A percentile compares a stretch with the other conserved stretches of the same genome.
phyloP scores from a whole-genome alignment of 2,797 vertebrate species.

The Danio albolineatus region DNA sequence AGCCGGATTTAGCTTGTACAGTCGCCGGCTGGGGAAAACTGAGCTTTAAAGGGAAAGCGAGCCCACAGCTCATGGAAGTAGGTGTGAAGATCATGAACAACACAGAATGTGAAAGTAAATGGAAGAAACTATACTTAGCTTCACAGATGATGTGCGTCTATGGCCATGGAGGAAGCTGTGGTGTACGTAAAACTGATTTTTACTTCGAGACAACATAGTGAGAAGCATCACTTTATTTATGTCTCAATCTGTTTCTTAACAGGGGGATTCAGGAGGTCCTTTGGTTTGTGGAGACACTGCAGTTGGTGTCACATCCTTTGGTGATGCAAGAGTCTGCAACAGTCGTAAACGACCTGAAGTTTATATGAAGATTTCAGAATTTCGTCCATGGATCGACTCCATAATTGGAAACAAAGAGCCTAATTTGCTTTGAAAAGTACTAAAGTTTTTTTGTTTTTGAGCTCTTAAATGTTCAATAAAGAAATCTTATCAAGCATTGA shows the following conservation, averaged over 20 bases:
- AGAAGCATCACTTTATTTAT: no score
- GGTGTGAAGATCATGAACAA: conserved; percentile 32
- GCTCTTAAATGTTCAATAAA: no score
- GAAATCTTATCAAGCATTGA: no score
- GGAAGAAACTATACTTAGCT: not conserved
- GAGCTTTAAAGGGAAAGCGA: not conserved
- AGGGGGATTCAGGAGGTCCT: conserved; percentile 58
- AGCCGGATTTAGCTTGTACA: conserved; percentile 10
- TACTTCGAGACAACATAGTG: not conserved
- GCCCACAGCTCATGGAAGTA: conserved; percentile 37
- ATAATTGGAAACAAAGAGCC: not conserved
- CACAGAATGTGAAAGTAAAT: not conserved
- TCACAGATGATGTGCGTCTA: not conserved
- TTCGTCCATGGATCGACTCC: not conserved
- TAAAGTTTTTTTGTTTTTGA: no score
- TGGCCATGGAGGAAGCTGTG: not conserved
- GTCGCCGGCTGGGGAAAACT: conserved; percentile 62
- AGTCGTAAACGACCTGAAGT: conserved; percentile 22
- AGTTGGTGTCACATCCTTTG: conserved; percentile 47
- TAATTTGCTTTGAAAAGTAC: no score
- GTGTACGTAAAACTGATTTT: not conserved
- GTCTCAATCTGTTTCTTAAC: not conserved
- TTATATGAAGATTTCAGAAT: not conserved
- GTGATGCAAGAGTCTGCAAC: not conserved
- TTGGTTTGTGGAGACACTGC: conserved; percentile 48